Conservation (phyloP, 2,113 vertebrate species). For the Pipa parva region DNA sequence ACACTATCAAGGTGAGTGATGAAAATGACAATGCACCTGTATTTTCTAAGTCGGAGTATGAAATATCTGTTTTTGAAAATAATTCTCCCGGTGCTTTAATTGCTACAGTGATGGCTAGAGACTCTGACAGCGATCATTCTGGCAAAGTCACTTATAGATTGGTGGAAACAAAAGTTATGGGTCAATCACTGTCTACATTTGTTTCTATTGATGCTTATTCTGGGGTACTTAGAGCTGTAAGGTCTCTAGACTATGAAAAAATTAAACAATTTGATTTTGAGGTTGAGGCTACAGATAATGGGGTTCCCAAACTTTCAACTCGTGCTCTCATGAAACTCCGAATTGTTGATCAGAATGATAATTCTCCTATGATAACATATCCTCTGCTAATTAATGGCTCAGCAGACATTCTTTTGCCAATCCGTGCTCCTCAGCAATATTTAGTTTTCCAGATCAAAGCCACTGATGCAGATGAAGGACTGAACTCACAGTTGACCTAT, state of each 20-base stretch:
- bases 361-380: slow-evolving; percentile 52
- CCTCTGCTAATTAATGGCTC: slow-evolving; percentile 52
- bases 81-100: slow-evolving; percentile 81
- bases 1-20: slow-evolving; percentile 75
- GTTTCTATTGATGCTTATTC: slow-evolving; percentile 53
- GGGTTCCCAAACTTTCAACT: slow-evolving; percentile 50
- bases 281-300: slow-evolving; percentile 56
- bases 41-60: slow-evolving; percentile 72
- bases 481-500: slow-evolving; percentile 51
- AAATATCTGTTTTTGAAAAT: slow-evolving; percentile 80
- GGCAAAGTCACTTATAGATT: slow-evolving; percentile 59
- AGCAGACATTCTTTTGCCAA: slow-evolving; percentile 52
- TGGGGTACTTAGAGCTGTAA: slow-evolving; percentile 52
- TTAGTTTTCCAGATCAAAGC: slow-evolving; percentile 52
- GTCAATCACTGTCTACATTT: slow-evolving; percentile 48
- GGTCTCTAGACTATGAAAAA: slow-evolving; percentile 58
- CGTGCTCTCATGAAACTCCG: slow-evolving; percentile 49
- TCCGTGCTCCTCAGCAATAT: slow-evolving; percentile 50
- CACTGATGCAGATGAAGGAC: slow-evolving; percentile 53
- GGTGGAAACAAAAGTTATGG: slow-evolving; percentile 49
- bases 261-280: slow-evolving; percentile 52
- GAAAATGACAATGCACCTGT: slow-evolving; percentile 87
- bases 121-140: slow-evolving; percentile 73
- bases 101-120: slow-evolving; percentile 72
- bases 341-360: slow-evolving; percentile 64